phyloP scores from a whole-genome alignment of 2,888 invertebrate genomes.

The Chaitophorus viminalis region DNA sequence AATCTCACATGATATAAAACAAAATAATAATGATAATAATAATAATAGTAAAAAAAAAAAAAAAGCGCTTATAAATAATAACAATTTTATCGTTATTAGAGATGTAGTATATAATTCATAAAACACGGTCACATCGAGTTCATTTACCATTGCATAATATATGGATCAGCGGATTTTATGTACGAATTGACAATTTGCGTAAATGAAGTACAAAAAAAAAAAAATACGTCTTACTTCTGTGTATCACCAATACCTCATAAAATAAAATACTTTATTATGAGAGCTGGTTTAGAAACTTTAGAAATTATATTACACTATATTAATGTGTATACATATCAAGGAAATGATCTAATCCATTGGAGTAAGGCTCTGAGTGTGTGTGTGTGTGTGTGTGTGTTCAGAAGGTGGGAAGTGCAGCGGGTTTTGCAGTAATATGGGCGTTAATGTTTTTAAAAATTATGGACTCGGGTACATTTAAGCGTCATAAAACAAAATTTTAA shows the following conservation, averaged over 20 bases:
- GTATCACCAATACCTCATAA: not conserved
- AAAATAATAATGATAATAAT: not conserved
- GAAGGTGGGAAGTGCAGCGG: conserved; percentile 14
- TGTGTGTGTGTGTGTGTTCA: not conserved
- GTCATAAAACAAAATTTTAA: conserved; percentile 45
- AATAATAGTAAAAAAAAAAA: not conserved
- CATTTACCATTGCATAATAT: no score
- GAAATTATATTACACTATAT: not conserved
- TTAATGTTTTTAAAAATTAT: conserved; percentile 32
- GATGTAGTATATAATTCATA: not conserved
- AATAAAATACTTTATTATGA: not conserved
- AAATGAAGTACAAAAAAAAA: no score
- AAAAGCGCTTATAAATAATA: not conserved
- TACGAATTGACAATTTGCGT: not conserved
- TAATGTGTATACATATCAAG: conserved; percentile 6
- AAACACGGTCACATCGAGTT: not conserved
- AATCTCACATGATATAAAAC: not conserved
- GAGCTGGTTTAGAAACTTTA: not conserved
- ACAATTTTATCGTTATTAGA: not conserved
- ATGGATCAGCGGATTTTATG: not conserved
- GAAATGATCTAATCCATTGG: not conserved
- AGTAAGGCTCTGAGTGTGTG: not conserved
- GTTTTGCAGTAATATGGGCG: not conserved
- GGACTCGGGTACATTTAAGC: conserved; percentile 11
- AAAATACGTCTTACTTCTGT: not conserved